A percentile compares a stretch with the other conserved stretches of the same genome.
Evolutionary conservation across 2,797 vertebrate species (phyloP).

Genomic region (Enteromius paludinosus): DNA sequence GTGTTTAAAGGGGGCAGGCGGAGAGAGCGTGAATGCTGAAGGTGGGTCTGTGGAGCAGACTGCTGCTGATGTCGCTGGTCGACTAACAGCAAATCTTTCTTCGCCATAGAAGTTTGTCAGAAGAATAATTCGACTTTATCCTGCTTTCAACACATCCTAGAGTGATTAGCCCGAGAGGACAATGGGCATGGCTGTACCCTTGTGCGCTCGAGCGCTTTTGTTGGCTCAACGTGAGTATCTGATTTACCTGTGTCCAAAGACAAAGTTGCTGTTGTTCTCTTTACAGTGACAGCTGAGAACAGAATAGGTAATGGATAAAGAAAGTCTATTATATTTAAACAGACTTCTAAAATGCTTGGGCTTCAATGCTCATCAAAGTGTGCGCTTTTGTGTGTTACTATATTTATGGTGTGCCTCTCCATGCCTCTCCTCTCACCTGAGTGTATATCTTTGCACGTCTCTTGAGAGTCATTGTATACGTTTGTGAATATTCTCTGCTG

Average conservation of each 20-base stretch:
- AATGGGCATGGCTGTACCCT: slow-evolving; percentile 38
- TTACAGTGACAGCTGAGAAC: background rate
- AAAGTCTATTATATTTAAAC: background rate
- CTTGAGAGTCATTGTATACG: background rate
- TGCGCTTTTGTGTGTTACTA: background rate
- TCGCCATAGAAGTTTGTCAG: background rate
- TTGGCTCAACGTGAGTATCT: slow-evolving; percentile 73
- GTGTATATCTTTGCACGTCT: slow-evolving; percentile 5
- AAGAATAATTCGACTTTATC: background rate
- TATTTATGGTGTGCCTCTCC: background rate
- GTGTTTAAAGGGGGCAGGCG: background rate
- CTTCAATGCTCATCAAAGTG: background rate
- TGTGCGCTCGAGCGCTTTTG: slow-evolving; percentile 63
- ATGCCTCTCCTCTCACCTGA: background rate
- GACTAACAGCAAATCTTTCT: slow-evolving; percentile 56
- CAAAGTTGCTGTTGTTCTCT: background rate
- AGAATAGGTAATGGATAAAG: no score
- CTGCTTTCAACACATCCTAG: background rate
- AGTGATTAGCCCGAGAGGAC: background rate
- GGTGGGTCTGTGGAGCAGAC: slow-evolving; percentile 16
- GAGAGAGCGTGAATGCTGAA: background rate
- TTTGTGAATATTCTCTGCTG: background rate
- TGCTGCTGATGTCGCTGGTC: slow-evolving; percentile 53
- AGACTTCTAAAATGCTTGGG: background rate
- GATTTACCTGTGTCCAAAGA: background rate